phyloP scores from a whole-genome alignment of 1,140 invertebrate genomes.

The Dryas iulia region DNA sequence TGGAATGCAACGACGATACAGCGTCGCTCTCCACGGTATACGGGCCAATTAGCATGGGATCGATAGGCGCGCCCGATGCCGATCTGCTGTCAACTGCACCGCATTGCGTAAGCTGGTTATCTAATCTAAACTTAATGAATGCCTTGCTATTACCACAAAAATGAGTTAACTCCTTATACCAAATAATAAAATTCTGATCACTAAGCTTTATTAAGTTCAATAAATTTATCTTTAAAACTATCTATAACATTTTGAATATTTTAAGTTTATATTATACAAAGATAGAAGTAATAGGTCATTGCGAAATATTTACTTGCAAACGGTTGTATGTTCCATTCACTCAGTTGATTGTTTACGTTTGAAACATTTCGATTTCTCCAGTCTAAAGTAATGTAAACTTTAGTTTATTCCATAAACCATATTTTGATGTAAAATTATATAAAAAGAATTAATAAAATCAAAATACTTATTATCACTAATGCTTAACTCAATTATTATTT shows the following conservation, averaged over 20 bases:
- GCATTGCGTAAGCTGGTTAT: constrained; percentile 69
- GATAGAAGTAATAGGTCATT: no score
- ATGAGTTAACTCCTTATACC: constrained; percentile 39
- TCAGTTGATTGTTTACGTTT: no score
- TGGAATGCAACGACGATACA: constrained; percentile 70
- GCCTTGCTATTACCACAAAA: constrained; percentile 54
- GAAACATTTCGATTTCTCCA: no score
- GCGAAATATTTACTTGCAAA: no score
- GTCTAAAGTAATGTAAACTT: no score
- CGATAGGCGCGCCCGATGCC: constrained; percentile 69
- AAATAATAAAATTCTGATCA: background rate
- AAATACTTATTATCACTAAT: background rate
- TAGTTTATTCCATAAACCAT: no score
- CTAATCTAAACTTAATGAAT: constrained; percentile 76
- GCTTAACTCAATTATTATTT: background rate
- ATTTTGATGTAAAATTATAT: background rate
- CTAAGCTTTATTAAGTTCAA: background rate
- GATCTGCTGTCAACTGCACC: constrained; percentile 65
- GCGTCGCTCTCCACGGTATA: constrained; percentile 45
- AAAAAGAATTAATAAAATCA: background rate
- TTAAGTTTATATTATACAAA: no score
- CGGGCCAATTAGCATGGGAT: constrained; percentile 75
- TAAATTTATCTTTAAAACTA: background rate
- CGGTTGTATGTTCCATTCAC: no score
- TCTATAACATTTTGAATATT: constrained; percentile 7